phyloP scores from a whole-genome alignment of 2,113 vertebrate species.

The Colistium nudipinnis region DNA sequence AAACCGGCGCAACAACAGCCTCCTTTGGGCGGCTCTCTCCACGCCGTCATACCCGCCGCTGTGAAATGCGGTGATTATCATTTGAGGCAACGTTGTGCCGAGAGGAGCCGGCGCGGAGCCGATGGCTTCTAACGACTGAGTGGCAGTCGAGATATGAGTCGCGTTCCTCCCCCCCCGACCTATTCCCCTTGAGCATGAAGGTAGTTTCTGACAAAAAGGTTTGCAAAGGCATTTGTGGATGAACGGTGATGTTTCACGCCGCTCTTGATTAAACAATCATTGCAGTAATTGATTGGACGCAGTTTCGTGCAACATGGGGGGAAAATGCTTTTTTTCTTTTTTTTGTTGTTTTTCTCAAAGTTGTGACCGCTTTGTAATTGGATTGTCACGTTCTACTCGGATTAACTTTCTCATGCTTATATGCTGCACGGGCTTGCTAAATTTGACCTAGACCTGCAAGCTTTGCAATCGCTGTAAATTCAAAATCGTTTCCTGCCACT shows the following conservation, averaged over 20 bases:
- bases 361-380: too few species aligned
- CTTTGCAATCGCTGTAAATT: too few species aligned
- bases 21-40: constrained; percentile 33
- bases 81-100: constrained; percentile 21
- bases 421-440: too few species aligned
- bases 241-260: background rate
- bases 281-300: constrained; percentile 1
- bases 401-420: too few species aligned
- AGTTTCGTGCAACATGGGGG: constrained; percentile 3
- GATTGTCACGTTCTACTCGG: too few species aligned
- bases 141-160: constrained; percentile 37
- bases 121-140: constrained; percentile 42
- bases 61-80: constrained; percentile 60
- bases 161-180: constrained; percentile 34
- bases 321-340: background rate
- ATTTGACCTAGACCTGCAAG: too few species aligned
- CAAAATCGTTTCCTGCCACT: too few species aligned
- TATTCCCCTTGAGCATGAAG: constrained; percentile 42
- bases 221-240: constrained; percentile 2
- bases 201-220: constrained; percentile 35
- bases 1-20: constrained; percentile 35
- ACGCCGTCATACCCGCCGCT: constrained; percentile 50
- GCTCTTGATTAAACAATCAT: constrained; percentile 36
- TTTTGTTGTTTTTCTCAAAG: too few species aligned
- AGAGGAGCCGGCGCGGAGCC: constrained; percentile 40